Base-by-base conservation (phyloP, 2,797 vertebrate genomes). In the Darevskia mixta region DNA sequence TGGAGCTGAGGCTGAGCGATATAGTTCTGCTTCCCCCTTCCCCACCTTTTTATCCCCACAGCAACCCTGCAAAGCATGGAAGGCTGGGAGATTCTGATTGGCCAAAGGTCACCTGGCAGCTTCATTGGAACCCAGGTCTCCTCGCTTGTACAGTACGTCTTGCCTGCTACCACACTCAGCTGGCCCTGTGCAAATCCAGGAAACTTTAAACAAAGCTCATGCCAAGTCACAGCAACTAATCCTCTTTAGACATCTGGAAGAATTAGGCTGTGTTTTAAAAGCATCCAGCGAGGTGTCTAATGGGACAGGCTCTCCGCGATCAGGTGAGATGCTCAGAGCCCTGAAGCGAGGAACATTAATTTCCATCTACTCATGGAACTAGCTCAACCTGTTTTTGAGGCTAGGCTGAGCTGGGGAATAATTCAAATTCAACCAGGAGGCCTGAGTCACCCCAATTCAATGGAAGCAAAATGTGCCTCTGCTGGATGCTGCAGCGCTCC, bases 371-470 rank as follows among this genome's bases (percentile, higher is more conserved):
- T 91, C 88, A 84, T 49, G 3, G 3, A 89, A 92, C 89, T 4
- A 18, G 94, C 88, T 17, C 0, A 49, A 87, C 95, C 61, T 61
- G 94, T 85, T 93, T 91, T 82, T 35, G 8, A 79, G 27, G 11
- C 20, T 27, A 38, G 69, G 1, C n/a, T 7, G n/a, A 11, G 25
- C 77, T 32, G 58, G 58, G 55, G 41, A 67, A 55, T 55, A 55
- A 85, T n/a, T 49, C 78, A 49, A 67, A 80, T n/a, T 29, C 38
- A 41, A 18, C 25, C 69, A 20, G 11, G 17, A 38, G 17, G 5
- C 20, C 78, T 81, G 78, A 75, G 76, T 89, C 83, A 89, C 5
- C 83, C 75, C 29, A 58, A 6, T 1, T 38, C 49, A 45, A 23
- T 13, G 66, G 17, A 18, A n/a, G 61, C 38, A 29, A 13, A 45